Evolutionary conservation across 2,113 vertebrate species (phyloP).

Genomic region (Ciconia boyciana): DNA sequence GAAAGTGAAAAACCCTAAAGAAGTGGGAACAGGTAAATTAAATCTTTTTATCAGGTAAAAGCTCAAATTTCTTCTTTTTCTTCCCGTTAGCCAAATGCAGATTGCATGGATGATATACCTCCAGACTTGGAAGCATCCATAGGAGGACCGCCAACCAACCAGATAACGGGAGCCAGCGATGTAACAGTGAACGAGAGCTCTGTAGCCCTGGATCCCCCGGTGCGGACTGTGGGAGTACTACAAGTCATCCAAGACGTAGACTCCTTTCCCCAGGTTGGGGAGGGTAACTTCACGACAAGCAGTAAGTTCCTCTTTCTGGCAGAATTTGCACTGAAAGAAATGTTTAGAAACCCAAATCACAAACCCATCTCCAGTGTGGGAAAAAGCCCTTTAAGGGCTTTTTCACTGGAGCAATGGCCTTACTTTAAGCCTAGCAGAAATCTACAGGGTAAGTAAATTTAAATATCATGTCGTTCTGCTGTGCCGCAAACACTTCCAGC

Average conservation of each 20-base stretch:
- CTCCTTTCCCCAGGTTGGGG: slow-evolving; percentile 71
- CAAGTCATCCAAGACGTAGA: slow-evolving; percentile 81
- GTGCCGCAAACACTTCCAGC: neutral
- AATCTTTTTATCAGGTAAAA: neutral
- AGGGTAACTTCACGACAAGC: slow-evolving; percentile 78
- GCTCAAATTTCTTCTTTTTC: neutral
- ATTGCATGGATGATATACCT: slow-evolving; percentile 88
- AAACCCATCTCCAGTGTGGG: neutral
- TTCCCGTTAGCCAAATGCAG: slow-evolving; percentile 82
- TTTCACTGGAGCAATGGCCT: neutral
- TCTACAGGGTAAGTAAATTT: neutral
- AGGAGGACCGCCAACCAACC: slow-evolving; percentile 82
- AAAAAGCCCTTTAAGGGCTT: neutral
- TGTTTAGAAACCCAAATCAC: neutral
- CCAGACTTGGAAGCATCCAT: slow-evolving; percentile 88
- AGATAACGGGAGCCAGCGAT: slow-evolving; percentile 89
- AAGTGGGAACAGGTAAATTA: neutral
- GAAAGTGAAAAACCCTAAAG: neutral
- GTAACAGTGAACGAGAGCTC: slow-evolving; percentile 90
- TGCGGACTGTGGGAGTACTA: slow-evolving; percentile 76
- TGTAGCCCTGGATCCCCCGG: slow-evolving; percentile 81
- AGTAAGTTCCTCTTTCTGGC: slow-evolving; percentile 77
- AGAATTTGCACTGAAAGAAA: neutral
- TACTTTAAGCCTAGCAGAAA: neutral
- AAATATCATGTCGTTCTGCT: neutral